Percentiles rank a stretch among this genome's conserved stretches.
Conservation (phyloP, 2,797 vertebrate genomes). For the Pristis pectinata region DNA sequence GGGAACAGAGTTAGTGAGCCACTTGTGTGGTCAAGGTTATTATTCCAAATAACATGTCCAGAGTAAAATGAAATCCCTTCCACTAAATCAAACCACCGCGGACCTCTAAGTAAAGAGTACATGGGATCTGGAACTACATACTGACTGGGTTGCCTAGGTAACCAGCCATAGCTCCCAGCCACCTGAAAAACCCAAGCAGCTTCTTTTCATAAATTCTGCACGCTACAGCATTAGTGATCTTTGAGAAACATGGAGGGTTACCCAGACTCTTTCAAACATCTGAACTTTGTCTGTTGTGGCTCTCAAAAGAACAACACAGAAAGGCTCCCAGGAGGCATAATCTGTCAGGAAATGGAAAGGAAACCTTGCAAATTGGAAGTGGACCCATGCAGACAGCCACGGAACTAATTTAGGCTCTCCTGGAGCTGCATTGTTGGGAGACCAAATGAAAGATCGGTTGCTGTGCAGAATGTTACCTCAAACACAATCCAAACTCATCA, state of each 20-base stretch:
- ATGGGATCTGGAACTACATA: too few species aligned
- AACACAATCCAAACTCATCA: neutral
- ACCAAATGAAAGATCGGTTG: neutral
- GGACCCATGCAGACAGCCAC: neutral
- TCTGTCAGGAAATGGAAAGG: neutral
- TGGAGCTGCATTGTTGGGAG: neutral
- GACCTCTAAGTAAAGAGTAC: too few species aligned
- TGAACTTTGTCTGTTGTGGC: neutral
- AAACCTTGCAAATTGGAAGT: neutral
- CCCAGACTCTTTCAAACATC: neutral
- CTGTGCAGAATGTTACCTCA: neutral
- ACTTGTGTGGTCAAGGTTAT: too few species aligned
- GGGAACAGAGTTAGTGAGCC: too few species aligned
- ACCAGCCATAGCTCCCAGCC: too few species aligned
- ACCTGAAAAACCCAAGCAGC: too few species aligned
- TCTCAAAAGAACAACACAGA: neutral
- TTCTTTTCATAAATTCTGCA: too few species aligned
- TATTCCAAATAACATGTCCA: too few species aligned
- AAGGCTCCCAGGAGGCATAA: neutral
- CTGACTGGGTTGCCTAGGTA: too few species aligned
- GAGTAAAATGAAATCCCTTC: too few species aligned
- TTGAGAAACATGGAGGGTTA: neutral
- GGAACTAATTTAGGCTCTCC: neutral
- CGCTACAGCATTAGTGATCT: too few species aligned
- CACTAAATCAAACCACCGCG: too few species aligned